phyloP scores from a whole-genome alignment of 2,888 invertebrate species.

The Baronia brevicornis region DNA sequence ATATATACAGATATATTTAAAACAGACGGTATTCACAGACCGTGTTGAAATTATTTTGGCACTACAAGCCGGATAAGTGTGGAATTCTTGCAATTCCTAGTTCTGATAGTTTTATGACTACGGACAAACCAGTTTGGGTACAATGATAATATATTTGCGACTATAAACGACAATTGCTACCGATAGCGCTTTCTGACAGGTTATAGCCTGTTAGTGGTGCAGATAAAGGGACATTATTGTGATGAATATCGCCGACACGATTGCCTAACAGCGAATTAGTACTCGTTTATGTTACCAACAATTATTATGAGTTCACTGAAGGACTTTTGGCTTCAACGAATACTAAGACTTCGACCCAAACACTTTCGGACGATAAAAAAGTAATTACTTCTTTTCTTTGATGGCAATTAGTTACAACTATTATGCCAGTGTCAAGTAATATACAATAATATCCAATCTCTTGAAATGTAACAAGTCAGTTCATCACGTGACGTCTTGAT shows the following conservation, averaged over 20 bases:
- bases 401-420: too few relatives aligned
- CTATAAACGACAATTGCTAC: conserved; percentile 5
- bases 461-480: too few relatives aligned
- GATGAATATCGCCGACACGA: too few relatives aligned
- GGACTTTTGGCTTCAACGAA: neutral
- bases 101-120: conserved; percentile 9
- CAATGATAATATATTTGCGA: conserved; percentile 6
- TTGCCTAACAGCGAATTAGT: neutral
- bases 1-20: too few relatives aligned
- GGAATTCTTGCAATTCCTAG: conserved; percentile 3
- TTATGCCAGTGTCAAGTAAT: too few relatives aligned
- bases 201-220: conserved; percentile 8
- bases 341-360: too few relatives aligned
- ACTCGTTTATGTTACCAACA: conserved; percentile 2
- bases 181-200: conserved; percentile 4
- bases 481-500: too few relatives aligned
- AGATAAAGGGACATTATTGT: conserved; percentile 8
- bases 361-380: too few relatives aligned
- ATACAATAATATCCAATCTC: too few relatives aligned
- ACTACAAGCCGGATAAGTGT: neutral
- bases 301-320: neutral
- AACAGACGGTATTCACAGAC: too few relatives aligned
- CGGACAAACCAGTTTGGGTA: neutral
- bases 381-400: too few relatives aligned
- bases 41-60: neutral